These are phyloP conservation scores for Philotrypesis tridentata DNA, from an alignment of 1,140 invertebrate genomes.

Conservation along the genomic window DNA sequence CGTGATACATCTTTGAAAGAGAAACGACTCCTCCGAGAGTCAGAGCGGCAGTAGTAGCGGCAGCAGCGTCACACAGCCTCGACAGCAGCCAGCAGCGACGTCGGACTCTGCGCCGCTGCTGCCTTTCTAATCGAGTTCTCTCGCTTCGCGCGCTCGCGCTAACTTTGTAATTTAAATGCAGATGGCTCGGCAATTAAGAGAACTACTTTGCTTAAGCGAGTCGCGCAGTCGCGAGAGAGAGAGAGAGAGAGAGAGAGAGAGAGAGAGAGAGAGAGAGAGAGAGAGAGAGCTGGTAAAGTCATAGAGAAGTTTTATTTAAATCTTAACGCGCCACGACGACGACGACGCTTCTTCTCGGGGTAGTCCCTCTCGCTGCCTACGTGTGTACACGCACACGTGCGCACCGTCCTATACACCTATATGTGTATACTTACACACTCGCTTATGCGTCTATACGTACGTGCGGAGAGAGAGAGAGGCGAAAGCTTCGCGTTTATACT, in stretches of 20 bases:
- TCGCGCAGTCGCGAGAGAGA: background rate
- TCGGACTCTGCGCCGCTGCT: background rate
- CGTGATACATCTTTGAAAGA: conserved; percentile 50
- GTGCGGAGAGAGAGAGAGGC: background rate
- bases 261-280: no score
- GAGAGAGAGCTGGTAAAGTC: conserved; percentile 9
- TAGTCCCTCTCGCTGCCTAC: background rate
- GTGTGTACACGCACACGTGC: background rate
- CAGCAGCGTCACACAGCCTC: no score
- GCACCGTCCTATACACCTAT: no score
- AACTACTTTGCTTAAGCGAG: conserved; percentile 50
- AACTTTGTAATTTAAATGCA: conserved; percentile 53
- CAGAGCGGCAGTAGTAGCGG: background rate
- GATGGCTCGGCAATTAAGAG: conserved; percentile 52
- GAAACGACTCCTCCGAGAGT: conserved; percentile 44
- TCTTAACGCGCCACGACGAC: background rate
- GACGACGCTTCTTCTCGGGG: no score
- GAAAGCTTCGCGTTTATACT: background rate
- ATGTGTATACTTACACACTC: background rate
- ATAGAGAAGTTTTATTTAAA: conserved; percentile 48
- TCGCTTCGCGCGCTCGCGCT: conserved; percentile 33
- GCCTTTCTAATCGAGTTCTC: conserved; percentile 48
- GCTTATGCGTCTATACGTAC: background rate
- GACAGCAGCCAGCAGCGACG: background rate
- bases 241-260: no score